Evolutionary conservation across 1,140 invertebrate genomes (phyloP).

Genomic region (Thaumatotibia leucotreta): DNA sequence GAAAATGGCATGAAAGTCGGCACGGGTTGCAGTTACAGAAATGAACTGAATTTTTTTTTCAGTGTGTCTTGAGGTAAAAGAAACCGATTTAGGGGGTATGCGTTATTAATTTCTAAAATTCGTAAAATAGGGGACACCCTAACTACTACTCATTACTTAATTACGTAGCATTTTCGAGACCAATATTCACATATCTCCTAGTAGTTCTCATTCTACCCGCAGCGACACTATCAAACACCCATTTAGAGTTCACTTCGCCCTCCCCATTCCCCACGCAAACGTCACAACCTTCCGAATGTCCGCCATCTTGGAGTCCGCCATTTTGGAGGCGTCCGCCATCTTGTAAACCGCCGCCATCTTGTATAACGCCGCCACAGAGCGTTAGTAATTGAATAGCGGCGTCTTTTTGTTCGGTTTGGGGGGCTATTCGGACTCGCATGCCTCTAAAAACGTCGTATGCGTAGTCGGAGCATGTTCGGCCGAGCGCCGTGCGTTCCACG

Average conservation of each 20-base stretch:
- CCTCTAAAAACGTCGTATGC: conserved; percentile 52
- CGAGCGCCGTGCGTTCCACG: conserved; percentile 43
- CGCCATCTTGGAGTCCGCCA: conserved; percentile 31
- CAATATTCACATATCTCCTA: conserved; percentile 36
- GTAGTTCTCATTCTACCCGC: conserved; percentile 50
- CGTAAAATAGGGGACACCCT: too few species aligned
- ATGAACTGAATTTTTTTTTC: too few species aligned
- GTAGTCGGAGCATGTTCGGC: conserved; percentile 38
- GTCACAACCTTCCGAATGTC: conserved; percentile 24
- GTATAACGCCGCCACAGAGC: conserved; percentile 46
- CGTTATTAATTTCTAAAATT: too few species aligned
- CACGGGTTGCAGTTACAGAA: too few species aligned
- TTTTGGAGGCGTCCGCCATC: conserved; percentile 26
- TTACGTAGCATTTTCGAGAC: background rate
- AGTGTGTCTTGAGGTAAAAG: too few species aligned
- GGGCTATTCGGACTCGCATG: conserved; percentile 34
- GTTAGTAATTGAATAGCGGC: conserved; percentile 40
- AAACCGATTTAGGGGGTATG: too few species aligned
- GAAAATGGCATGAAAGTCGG: too few species aligned
- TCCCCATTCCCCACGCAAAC: conserved; percentile 34
- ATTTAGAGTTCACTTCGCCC: conserved; percentile 47
- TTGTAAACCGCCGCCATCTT: conserved; percentile 22
- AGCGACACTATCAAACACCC: conserved; percentile 63
- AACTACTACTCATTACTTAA: background rate
- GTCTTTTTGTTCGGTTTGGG: conserved; percentile 35